A percentile compares a stretch with the other conserved stretches of the same genome.
Conservation (phyloP, 2,888 invertebrate genomes). For the Julus scanicus region DNA sequence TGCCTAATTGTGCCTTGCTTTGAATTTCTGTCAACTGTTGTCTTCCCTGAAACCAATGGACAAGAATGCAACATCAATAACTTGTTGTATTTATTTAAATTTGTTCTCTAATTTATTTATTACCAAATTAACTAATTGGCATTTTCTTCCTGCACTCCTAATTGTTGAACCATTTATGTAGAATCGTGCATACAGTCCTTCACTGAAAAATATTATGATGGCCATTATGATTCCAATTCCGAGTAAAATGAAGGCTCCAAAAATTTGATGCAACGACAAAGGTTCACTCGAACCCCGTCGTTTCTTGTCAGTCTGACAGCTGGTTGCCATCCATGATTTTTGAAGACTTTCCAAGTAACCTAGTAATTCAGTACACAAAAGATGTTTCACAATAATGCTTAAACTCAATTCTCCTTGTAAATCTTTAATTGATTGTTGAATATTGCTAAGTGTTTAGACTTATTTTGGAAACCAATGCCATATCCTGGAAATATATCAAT, state of each 20-base stretch:
- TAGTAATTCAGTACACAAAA: not conserved
- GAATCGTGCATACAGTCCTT: not conserved
- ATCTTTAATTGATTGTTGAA: not conserved
- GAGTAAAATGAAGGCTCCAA: not conserved
- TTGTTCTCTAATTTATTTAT: not conserved
- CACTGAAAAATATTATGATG: not conserved
- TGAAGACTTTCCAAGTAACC: not conserved
- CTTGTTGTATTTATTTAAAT: too few relatives aligned
- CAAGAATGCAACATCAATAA: too few relatives aligned
- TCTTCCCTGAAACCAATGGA: too few relatives aligned
- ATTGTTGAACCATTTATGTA: not conserved
- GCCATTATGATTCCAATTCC: not conserved
- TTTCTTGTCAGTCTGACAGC: not conserved
- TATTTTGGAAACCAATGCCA: not conserved
- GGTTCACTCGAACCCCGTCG: not conserved
- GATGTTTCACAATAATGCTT: not conserved
- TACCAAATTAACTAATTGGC: not conserved
- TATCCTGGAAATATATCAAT: not conserved
- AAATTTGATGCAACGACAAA: not conserved
- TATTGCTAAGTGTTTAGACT: not conserved
- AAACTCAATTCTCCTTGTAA: not conserved
- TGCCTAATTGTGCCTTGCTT: too few relatives aligned
- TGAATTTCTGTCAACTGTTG: too few relatives aligned
- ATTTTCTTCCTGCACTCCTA: not conserved
- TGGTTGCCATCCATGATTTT: not conserved